A percentile compares a stretch with the other conserved stretches of the same genome.
phyloP scores from a whole-genome alignment of 2,113 vertebrate genomes.

The Ailuropoda melanoleuca region DNA sequence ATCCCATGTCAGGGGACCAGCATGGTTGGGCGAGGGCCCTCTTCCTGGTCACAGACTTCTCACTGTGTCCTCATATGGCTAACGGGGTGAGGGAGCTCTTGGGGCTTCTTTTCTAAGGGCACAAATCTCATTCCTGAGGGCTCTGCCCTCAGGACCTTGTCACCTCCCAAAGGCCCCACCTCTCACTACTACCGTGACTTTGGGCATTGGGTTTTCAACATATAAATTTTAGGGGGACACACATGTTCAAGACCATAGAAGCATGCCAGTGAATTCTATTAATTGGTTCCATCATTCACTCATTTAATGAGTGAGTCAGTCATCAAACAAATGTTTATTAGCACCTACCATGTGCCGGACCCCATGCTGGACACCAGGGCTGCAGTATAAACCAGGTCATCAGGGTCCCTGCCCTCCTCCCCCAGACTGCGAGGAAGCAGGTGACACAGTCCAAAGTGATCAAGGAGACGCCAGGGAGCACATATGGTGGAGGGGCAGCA shows the following conservation, averaged over 20 bases:
- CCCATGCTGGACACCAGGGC: neutral
- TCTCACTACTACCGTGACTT: neutral
- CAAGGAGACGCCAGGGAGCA: neutral
- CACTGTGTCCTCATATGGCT: neutral
- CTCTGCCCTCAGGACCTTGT: neutral
- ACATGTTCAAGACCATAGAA: neutral
- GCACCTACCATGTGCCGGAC: neutral
- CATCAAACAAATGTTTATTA: rapidly evolving
- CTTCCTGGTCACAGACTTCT: neutral
- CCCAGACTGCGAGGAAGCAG: neutral
- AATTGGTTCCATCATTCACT: neutral
- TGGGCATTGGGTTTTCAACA: neutral
- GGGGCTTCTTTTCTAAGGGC: neutral
- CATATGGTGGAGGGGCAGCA: neutral
- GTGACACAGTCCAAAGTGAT: neutral
- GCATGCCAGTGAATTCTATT: neutral
- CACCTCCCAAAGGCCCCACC: neutral
- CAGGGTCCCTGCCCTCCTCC: too few species aligned
- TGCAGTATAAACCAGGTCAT: too few species aligned
- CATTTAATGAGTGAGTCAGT: too few species aligned
- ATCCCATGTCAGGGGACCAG: neutral
- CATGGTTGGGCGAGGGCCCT: neutral
- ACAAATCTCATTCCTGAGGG: neutral
- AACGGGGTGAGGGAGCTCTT: neutral
- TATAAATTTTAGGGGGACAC: neutral